Evolutionary conservation across 2,888 invertebrate species (phyloP).

Genomic region (Macrophya annulata): DNA sequence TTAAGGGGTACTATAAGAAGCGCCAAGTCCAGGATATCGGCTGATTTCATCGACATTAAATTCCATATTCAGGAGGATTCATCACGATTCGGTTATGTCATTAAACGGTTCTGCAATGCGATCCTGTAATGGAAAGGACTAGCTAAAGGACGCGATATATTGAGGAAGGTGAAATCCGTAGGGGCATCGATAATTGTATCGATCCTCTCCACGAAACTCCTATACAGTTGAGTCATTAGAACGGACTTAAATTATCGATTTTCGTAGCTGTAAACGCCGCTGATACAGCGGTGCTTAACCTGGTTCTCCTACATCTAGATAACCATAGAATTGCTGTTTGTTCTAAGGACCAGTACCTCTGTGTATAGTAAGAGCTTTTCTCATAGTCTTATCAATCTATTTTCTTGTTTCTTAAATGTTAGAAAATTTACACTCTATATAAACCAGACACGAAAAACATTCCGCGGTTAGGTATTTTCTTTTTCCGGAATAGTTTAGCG

Average conservation of each 20-base stretch:
- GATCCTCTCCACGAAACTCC: neutral
- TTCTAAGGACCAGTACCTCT: neutral
- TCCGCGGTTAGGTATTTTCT: too few species aligned
- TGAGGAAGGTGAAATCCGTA: neutral
- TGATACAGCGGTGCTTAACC: constrained; percentile 40
- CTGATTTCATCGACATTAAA: constrained; percentile 39
- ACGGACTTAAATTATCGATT: constrained; percentile 26
- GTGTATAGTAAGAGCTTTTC: neutral
- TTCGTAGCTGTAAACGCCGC: constrained; percentile 20
- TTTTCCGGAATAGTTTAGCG: too few species aligned
- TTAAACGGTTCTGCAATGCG: constrained; percentile 9
- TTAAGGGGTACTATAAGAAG: neutral
- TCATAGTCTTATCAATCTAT: neutral
- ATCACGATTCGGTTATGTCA: constrained; percentile 39
- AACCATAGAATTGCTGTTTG: neutral
- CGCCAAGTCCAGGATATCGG: constrained; percentile 5
- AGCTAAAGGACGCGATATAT: neutral
- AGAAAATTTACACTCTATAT: neutral
- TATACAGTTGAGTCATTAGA: neutral
- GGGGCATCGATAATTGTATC: neutral
- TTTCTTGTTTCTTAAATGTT: neutral
- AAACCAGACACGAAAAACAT: neutral
- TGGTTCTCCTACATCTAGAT: neutral
- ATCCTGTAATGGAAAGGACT: neutral
- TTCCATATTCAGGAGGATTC: constrained; percentile 22